Conservation (phyloP, 1,140 invertebrate genomes). For the Rhynchophorus ferrugineus region DNA sequence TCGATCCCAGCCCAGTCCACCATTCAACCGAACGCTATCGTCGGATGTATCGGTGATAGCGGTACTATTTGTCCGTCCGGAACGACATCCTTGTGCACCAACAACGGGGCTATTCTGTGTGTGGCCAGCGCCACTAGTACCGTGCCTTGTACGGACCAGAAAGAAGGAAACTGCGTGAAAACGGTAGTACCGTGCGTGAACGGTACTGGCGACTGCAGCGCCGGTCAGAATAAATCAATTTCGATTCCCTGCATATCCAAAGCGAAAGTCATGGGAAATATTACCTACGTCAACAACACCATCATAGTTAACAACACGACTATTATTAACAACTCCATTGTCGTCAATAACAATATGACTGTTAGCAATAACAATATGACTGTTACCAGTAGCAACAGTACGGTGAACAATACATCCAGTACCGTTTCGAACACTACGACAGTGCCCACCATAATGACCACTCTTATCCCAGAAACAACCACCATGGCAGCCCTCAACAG, state of each 20-base stretch:
- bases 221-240: constrained; percentile 17
- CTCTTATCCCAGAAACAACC: neutral
- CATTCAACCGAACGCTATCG: constrained; percentile 24
- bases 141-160: constrained; percentile 22
- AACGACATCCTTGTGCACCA: constrained; percentile 28
- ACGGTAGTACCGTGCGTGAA: constrained; percentile 26
- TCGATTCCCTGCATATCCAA: constrained; percentile 28
- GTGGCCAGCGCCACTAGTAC: constrained; percentile 27
- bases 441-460: neutral
- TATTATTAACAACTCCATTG: constrained; percentile 13
- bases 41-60: constrained; percentile 25
- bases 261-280: constrained; percentile 23
- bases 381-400: constrained; percentile 2
- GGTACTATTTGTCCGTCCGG: constrained; percentile 26
- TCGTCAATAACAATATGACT: neutral
- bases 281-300: constrained; percentile 28
- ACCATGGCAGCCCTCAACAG: constrained; percentile 3
- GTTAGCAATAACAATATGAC: neutral
- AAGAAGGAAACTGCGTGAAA: constrained; percentile 23
- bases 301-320: constrained; percentile 19
- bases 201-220: constrained; percentile 18
- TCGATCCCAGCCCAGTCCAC: constrained; percentile 22
- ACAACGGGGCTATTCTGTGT: constrained; percentile 30
- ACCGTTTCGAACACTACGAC: neutral
- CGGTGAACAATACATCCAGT: neutral